Base-by-base conservation (phyloP, 1,140 invertebrate genomes). In the Scaptomyza montana region DNA sequence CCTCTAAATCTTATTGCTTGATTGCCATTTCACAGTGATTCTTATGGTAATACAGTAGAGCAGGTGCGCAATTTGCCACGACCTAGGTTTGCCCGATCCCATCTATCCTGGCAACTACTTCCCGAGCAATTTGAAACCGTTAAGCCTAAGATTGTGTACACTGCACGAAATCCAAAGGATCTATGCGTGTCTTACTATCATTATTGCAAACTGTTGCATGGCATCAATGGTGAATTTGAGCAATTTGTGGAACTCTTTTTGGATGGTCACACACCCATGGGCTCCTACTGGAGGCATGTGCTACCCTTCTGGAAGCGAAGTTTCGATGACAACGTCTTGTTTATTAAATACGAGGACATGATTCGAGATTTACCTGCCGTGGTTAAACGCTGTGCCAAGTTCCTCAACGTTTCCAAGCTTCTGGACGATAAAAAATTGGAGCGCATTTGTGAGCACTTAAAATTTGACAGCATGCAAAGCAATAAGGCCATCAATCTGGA, bases 91-190 rank as follows among this genome's bases (percentile, higher is more conserved):
- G 94, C 97, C 28, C 96, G 97, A 77, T 95, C 95, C n/a, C 97
- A 98, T 91, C 92, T 98, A 19, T 95, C 96, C 1, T 95, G 94
- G 92, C 93, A 94, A 33, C 92, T 97, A 19, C 87, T 98, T 46
- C 97, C 96, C 0, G 90, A 92, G 19, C 93, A 95, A 74, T 93
- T 97, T 12, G 93, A 94, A 2, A 92, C 92, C 41, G 94, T 95
- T 12, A 96, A 96, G 87, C 95, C 96, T 25, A 96, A 96, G 96
- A 95, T 98, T 1, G 95, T 99, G 51, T 99, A 99, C 90, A 95
- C 97, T 1, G 94, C 96, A 0, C 94, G 98, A 51, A 98, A 99
- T 93, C 97, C 98, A 2, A 99, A 99, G 92, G 98, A 99, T 89
- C 95, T 96, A 66, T 96, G 96, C 50, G 97, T 99, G 0, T 98